A percentile compares a stretch with the other conserved stretches of the same genome.
Evolutionary conservation across 2,888 invertebrate species (phyloP).

Genomic region (Tyria jacobaeae): DNA sequence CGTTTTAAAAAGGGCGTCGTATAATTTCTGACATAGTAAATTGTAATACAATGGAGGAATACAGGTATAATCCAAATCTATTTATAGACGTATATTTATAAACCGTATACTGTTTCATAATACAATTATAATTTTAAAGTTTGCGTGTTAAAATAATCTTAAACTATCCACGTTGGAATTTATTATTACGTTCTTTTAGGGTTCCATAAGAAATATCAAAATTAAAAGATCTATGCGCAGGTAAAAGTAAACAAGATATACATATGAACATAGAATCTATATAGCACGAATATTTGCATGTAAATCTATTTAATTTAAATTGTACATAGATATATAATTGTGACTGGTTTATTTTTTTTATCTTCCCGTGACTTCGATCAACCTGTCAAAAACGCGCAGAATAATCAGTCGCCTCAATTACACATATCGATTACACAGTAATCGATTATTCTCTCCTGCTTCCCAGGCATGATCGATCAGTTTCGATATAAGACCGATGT

Average conservation of each 20-base stretch:
- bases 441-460: too few relatives aligned
- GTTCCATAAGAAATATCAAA: background rate
- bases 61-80: slow-evolving; percentile 7
- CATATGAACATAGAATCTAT: too few relatives aligned
- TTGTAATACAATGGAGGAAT: slow-evolving; percentile 17
- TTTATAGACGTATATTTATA: slow-evolving; percentile 1
- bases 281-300: too few relatives aligned
- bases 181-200: background rate
- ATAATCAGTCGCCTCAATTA: too few relatives aligned
- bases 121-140: slow-evolving; percentile 16
- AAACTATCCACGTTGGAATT: background rate
- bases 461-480: too few relatives aligned
- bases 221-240: background rate
- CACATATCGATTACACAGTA: too few relatives aligned
- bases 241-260: background rate
- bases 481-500: too few relatives aligned
- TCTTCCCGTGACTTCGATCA: too few relatives aligned
- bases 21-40: background rate
- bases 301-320: too few relatives aligned
- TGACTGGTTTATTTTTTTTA: too few relatives aligned
- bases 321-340: too few relatives aligned
- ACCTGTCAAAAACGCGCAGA: too few relatives aligned
- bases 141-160: background rate
- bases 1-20: background rate
- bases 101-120: background rate